Evolutionary conservation across 2,113 vertebrate genomes (phyloP).

Genomic region (Serinus canaria): DNA sequence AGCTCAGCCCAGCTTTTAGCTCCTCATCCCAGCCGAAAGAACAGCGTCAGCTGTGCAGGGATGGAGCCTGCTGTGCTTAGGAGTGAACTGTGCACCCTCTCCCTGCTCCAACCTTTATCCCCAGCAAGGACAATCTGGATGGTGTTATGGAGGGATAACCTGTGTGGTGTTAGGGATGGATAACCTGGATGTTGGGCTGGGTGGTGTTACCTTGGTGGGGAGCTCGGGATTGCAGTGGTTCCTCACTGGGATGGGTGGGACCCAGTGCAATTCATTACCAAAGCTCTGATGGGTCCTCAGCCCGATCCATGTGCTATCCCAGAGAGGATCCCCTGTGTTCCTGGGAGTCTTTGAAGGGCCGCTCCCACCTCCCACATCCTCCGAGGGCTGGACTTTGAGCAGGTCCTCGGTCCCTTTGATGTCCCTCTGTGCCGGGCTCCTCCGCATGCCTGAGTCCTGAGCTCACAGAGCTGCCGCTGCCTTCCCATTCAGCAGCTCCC

Average conservation of each 20-base stretch:
- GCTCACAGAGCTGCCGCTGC: neutral
- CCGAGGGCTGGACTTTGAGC: neutral
- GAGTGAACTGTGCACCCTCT: neutral
- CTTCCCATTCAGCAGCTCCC: neutral
- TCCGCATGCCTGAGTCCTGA: neutral
- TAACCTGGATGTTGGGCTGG: neutral
- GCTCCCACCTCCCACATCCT: neutral
- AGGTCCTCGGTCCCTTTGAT: slow-evolving; percentile 8
- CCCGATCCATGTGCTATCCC: accelerated
- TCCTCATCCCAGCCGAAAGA: neutral
- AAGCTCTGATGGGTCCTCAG: neutral
- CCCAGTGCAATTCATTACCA: neutral
- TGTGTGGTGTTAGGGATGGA: neutral
- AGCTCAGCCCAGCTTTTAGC: neutral
- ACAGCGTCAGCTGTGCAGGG: neutral
- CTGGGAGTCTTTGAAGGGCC: neutral
- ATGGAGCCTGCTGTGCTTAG: neutral
- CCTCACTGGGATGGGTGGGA: neutral
- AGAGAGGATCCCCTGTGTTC: neutral
- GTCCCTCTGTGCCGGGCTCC: neutral
- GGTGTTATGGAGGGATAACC: neutral
- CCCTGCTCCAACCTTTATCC: neutral
- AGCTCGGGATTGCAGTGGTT: accelerated
- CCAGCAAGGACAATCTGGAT: neutral
- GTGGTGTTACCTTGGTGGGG: neutral